These are phyloP conservation scores for Caenorhabditis sp. DNA, from an alignment of 2,888 invertebrate genomes.

Conservation along the genomic window DNA sequence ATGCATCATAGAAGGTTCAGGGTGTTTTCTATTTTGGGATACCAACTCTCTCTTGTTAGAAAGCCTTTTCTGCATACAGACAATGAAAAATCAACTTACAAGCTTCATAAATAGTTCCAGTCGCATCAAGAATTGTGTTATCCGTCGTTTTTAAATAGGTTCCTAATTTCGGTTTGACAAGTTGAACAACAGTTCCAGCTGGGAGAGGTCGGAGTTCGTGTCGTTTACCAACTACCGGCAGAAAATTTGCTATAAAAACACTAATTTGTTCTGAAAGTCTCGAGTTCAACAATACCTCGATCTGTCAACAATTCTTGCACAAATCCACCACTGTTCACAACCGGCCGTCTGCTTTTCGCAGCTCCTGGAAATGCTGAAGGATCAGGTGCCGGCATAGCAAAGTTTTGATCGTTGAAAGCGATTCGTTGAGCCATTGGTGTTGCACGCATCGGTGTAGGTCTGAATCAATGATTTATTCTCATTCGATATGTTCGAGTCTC, in stretches of 20 bases:
- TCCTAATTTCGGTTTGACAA: slow-evolving; percentile 18
- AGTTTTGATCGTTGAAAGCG: slow-evolving; percentile 13
- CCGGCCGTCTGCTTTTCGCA: not conserved
- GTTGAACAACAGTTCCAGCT: slow-evolving; percentile 11
- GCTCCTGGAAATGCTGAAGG: slow-evolving; percentile 27
- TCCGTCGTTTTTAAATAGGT: slow-evolving; percentile 8
- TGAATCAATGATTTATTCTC: not conserved
- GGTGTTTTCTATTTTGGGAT: not conserved
- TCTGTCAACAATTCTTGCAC: slow-evolving; percentile 18
- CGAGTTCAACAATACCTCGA: slow-evolving; percentile 19
- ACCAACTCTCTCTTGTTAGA: not conserved
- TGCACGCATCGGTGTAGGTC: not conserved
- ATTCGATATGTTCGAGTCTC: not conserved
- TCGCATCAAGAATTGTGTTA: slow-evolving; percentile 13
- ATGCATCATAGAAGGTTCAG: too few relatives aligned
- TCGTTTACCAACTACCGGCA: slow-evolving; percentile 11
- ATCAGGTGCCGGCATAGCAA: not conserved
- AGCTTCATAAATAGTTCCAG: slow-evolving; percentile 17
- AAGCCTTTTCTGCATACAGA: not conserved
- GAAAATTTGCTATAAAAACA: slow-evolving; percentile 16
- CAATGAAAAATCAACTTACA: slow-evolving; percentile 12
- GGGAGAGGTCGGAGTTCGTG: slow-evolving; percentile 5
- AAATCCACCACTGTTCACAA: slow-evolving; percentile 2
- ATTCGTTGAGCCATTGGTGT: slow-evolving; percentile 21
- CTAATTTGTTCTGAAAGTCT: too few relatives aligned